Conservation (phyloP, 1,140 invertebrate genomes). For the Hyles vespertilio region DNA sequence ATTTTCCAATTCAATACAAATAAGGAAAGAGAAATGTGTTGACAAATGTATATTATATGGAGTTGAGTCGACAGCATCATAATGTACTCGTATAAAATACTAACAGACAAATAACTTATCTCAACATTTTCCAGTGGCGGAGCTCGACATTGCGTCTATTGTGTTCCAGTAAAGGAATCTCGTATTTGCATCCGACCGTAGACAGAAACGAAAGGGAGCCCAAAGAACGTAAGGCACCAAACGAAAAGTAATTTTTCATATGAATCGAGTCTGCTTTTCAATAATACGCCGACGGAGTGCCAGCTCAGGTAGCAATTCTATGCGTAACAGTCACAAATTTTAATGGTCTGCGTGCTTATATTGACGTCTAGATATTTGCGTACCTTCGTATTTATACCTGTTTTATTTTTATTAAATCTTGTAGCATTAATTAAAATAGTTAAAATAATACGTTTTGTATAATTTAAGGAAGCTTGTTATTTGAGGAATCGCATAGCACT, state of each 20-base stretch:
- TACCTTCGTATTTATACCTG: no score
- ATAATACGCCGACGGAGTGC: constrained; percentile 40
- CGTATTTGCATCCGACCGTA: constrained; percentile 46
- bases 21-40: constrained; percentile 1
- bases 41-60: no score
- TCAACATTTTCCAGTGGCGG: constrained; percentile 44
- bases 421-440: constrained; percentile 3
- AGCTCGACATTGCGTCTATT: constrained; percentile 41
- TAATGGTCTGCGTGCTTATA: background rate
- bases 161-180: constrained; percentile 45
- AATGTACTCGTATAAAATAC: constrained; percentile 31
- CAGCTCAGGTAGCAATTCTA: constrained; percentile 19
- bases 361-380: background rate
- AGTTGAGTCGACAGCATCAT: constrained; percentile 19
- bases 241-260: constrained; percentile 56
- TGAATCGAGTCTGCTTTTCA: constrained; percentile 41
- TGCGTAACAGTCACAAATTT: constrained; percentile 1
- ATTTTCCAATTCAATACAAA: constrained; percentile 10
- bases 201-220: constrained; percentile 31
- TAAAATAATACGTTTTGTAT: background rate
- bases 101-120: constrained; percentile 45
- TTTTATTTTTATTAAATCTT: no score
- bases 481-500: no score
- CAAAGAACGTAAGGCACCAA: constrained; percentile 33
- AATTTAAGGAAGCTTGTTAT: no score